These are phyloP conservation scores for Listronotus oregonensis DNA, from an alignment of 1,140 invertebrate genomes.

Conservation along the genomic window DNA sequence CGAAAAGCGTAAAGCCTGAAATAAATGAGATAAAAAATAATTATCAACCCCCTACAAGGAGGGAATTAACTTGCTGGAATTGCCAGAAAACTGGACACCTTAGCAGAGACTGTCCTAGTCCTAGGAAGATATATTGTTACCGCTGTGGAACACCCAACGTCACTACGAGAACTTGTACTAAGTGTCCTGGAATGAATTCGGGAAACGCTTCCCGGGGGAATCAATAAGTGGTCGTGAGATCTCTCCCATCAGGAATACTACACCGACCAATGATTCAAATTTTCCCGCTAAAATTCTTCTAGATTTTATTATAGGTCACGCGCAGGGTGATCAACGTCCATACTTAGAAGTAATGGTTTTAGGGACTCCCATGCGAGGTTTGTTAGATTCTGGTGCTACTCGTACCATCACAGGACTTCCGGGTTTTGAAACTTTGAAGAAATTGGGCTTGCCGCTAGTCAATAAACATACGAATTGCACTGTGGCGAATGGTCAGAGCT, in stretches of 20 bases:
- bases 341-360: conserved; percentile 5
- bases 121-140: conserved; percentile 1
- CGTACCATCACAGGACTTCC: conserved; percentile 8
- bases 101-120: conserved; percentile 1
- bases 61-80: conserved; percentile 16
- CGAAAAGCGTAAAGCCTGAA: too few species aligned
- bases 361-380: neutral
- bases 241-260: neutral
- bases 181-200: conserved; percentile 13
- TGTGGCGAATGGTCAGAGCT: conserved; percentile 29
- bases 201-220: conserved; percentile 11
- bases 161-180: conserved; percentile 5
- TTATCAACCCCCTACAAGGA: neutral
- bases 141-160: neutral
- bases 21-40: neutral
- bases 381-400: too few species aligned
- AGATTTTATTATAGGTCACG: conserved; percentile 10
- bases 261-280: neutral
- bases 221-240: neutral
- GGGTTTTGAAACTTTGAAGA: conserved; percentile 12
- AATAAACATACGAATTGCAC: conserved; percentile 10
- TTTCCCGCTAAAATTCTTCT: neutral
- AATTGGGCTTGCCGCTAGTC: neutral
- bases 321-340: conserved; percentile 1
- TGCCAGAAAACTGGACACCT: conserved; percentile 9